Base-by-base conservation (phyloP, 2,888 invertebrate species). In the Latheticus oryzae region DNA sequence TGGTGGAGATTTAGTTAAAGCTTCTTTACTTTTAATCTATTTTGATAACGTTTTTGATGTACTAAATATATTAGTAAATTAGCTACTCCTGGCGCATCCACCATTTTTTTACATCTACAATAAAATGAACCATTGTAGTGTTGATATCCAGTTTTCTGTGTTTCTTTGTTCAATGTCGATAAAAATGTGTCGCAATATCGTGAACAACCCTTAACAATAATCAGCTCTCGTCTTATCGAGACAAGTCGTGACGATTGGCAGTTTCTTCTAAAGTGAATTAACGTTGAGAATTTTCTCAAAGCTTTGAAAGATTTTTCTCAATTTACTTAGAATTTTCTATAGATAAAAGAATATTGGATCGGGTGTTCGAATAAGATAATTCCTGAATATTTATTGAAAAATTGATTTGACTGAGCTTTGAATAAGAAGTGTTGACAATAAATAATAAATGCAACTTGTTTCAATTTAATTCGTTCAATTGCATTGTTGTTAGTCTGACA, bases 381-480 rank as follows among this genome's bases (percentile, higher is more conserved):
- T n/a, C n/a, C n/a, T n/a, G n/a, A n/a, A n/a, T n/a, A n/a, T n/a
- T n/a, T n/a, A n/a, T n/a, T n/a, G n/a, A n/a, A n/a, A n/a, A n/a
- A n/a, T n/a, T n/a, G n/a, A n/a, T n/a, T n/a, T n/a, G n/a, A n/a
- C n/a, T n/a, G n/a, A n/a, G n/a, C n/a, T n/a, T n/a, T n/a, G n/a
- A n/a, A n/a, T n/a, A n/a, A n/a, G n/a, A n/a, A n/a, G n/a, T n/a
- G n/a, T n/a, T n/a, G n/a, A n/a, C n/a, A n/a, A n/a, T n/a, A n/a
- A n/a, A n/a, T n/a, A n/a, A n/a, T n/a, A n/a, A 35, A 35, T 35
- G 35, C 35, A 35, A 13, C 17, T 35, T 35, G 35, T 16, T 35
- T 35, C 35, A 17, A 35, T 35, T 35, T 35, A 35, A 35, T 35
- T 35, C 35, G 35, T 35, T 35, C 35, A 35, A 35, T 35, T 35